phyloP scores from a whole-genome alignment of 2,797 vertebrate genomes.

The Toxotes lorentzi region DNA sequence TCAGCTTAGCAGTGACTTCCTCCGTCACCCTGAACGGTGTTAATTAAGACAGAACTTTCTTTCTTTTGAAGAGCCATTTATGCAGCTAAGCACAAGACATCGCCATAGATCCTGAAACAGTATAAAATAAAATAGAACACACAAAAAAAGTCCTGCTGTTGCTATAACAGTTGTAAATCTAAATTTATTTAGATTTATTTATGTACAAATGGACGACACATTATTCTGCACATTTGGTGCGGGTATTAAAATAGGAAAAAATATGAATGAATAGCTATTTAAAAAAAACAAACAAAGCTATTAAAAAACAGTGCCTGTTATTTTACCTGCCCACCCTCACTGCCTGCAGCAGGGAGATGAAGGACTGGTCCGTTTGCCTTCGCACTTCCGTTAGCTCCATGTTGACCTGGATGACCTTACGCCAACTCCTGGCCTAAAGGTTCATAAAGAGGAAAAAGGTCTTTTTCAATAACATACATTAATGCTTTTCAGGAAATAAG shows the following conservation, averaged over 20 bases:
- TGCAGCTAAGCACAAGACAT: neutral
- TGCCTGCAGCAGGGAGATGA: constrained; percentile 93
- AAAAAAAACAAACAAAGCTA: neutral
- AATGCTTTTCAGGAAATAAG: constrained; percentile 2
- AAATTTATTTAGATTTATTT: neutral
- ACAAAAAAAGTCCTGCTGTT: neutral
- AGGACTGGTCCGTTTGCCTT: constrained; percentile 92
- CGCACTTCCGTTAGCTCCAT: constrained; percentile 94
- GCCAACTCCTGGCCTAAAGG: constrained; percentile 93
- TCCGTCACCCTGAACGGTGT: constrained; percentile 88
- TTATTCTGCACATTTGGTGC: neutral
- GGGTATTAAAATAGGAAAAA: too few species aligned
- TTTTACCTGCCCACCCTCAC: constrained; percentile 93
- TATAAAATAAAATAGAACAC: neutral
- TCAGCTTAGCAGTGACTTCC: constrained; percentile 89
- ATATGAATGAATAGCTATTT: neutral
- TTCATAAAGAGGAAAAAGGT: neutral
- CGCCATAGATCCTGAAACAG: too few species aligned
- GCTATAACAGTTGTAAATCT: neutral
- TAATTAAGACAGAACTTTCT: neutral
- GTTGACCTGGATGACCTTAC: constrained; percentile 92
- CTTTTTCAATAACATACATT: neutral
- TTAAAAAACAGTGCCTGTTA: neutral
- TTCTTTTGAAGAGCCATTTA: neutral
- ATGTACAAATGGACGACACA: neutral